Evolutionary conservation across 2,797 vertebrate genomes (phyloP), one percentile per base, ranked within the genome.

Genomic region (Lindbergichthys nudifrons): DNA sequence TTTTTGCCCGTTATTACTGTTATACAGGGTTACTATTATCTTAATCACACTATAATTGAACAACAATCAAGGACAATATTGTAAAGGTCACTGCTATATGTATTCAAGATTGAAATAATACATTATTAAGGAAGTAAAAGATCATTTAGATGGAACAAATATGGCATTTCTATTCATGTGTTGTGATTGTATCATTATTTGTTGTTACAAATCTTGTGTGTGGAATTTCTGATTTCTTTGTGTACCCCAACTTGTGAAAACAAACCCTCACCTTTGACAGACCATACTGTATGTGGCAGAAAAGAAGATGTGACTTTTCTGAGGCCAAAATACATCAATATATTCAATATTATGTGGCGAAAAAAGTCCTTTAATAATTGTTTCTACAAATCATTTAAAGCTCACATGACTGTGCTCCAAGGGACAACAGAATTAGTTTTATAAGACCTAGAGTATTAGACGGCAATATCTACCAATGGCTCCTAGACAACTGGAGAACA

Each of bases 371-470:
- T 79, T 41, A 46, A 14, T 43, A 63, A 43, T n/a, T 65, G 78
- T 81, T 59, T 69, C 60, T 65, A 56, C 52, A 23, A 69, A 41
- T 82, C 69, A 69, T 75, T 81, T 79, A 52, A 47, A 79, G 62
- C 70, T 47, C 2, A 8, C 2, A 57, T 48, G 32, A 39, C 47
- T 71, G 51, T 23, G 66, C 68, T 73, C 63, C 21, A 10, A 65
- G 57, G 64, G 60, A 63, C 64, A 63, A 77, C 60, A 58, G 36
- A 50, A 45, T 58, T 51, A 74, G 16, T 32, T 23, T 62, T 77
- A 18, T 18, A 78, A 78, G 57, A 79, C 57, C 65, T 70, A 72
- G n/a, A n/a, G n/a, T n/a, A n/a, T 76, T 42, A 70, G 72, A 71
- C 66, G 5, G 30, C 66, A 59, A 51, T 61, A 36, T 69, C 78